Evolutionary conservation across 2,888 invertebrate genomes (phyloP).

Genomic region (Amblyteles armatorius): DNA sequence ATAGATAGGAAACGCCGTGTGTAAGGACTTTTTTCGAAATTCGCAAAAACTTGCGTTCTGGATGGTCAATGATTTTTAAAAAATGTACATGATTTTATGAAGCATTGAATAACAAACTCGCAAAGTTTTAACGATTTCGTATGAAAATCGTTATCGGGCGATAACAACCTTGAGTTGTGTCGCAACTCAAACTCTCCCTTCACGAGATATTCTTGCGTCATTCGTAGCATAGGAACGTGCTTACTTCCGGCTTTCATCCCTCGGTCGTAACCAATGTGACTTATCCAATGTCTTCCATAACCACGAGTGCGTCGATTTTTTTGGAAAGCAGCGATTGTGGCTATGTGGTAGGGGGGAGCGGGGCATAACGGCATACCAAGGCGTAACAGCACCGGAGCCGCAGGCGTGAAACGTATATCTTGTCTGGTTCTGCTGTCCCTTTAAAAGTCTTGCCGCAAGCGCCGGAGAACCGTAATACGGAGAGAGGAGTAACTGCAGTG

Average conservation of each 20-base stretch:
- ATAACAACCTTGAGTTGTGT: too few relatives aligned
- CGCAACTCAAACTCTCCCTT: constrained; percentile 11
- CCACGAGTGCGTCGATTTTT: background rate
- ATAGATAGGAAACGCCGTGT: too few relatives aligned
- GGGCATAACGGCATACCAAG: too few relatives aligned
- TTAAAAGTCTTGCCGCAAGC: constrained; percentile 39
- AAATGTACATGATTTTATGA: too few relatives aligned
- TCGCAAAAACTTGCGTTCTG: too few relatives aligned
- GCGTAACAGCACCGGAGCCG: too few relatives aligned
- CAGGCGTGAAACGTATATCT: constrained; percentile 7
- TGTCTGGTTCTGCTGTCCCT: constrained; percentile 3
- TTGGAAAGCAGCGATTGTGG: background rate
- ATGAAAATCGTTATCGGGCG: too few relatives aligned
- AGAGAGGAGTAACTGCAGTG: background rate
- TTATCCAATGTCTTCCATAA: background rate
- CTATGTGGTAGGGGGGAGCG: too few relatives aligned
- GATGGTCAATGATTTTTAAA: too few relatives aligned
- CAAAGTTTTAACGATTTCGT: too few relatives aligned
- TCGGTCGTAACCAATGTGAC: background rate
- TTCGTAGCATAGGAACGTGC: background rate
- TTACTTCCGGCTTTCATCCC: background rate
- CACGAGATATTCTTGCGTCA: background rate
- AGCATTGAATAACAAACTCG: too few relatives aligned
- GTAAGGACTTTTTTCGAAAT: too few relatives aligned
- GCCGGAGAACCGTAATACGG: constrained; percentile 17